phyloP scores from a whole-genome alignment of 2,113 vertebrate genomes.

The Halichoeres trimaculatus region DNA sequence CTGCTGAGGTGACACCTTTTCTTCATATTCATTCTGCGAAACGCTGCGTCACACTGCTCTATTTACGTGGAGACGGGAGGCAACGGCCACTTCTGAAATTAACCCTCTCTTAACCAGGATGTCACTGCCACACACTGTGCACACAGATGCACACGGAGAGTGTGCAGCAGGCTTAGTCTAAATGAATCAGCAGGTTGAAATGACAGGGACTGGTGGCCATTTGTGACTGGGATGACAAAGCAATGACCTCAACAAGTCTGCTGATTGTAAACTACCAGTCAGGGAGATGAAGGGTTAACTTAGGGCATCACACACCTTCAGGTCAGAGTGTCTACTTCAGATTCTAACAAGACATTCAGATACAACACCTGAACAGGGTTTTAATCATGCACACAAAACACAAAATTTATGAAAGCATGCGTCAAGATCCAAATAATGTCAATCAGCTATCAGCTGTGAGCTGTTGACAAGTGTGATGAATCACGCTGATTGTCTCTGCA shows the following conservation, averaged over 20 bases:
- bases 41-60: constrained; percentile 69
- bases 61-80: constrained; percentile 61
- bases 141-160: constrained; percentile 22
- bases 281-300: constrained; percentile 33
- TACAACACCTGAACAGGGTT: neutral
- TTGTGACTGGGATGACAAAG: constrained; percentile 71
- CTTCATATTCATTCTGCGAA: constrained; percentile 66
- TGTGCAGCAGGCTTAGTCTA: constrained; percentile 57
- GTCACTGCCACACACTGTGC: constrained; percentile 33
- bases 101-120: constrained; percentile 75
- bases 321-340: neutral
- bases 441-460: too few relatives aligned
- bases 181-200: constrained; percentile 77
- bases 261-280: constrained; percentile 43
- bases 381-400: too few relatives aligned
- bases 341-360: neutral
- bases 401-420: too few relatives aligned
- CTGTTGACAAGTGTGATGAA: too few relatives aligned
- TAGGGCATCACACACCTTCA: constrained; percentile 36
- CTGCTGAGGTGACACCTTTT: constrained; percentile 54
- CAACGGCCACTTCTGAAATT: constrained; percentile 79
- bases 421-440: too few relatives aligned
- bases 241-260: constrained; percentile 63
- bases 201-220: constrained; percentile 71
- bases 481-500: too few relatives aligned